phyloP scores from a whole-genome alignment of 2,888 invertebrate genomes.

The Trissolcus japonicus region DNA sequence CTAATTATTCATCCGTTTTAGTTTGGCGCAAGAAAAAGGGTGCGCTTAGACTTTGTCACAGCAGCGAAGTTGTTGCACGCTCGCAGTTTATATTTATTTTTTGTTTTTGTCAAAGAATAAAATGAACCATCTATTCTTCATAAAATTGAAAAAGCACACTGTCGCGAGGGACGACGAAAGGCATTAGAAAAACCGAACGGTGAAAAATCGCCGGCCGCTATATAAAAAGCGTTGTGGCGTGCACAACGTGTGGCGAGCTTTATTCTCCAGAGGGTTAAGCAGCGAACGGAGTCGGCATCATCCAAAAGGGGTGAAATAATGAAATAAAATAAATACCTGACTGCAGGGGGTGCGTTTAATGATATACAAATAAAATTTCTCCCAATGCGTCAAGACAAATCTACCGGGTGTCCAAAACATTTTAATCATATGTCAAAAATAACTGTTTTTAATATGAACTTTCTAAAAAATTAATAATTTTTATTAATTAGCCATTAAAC shows the following conservation, averaged over 20 bases:
- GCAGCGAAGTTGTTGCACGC: slow-evolving; percentile 45
- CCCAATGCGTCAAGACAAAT: slow-evolving; percentile 50
- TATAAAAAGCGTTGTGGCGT: slow-evolving; percentile 48
- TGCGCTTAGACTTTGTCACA: slow-evolving; percentile 41
- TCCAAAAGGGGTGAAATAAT: slow-evolving; percentile 57
- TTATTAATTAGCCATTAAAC: too few species aligned
- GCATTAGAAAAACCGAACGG: slow-evolving; percentile 57
- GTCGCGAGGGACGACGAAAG: slow-evolving; percentile 52
- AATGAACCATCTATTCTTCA: slow-evolving; percentile 56
- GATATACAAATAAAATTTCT: slow-evolving; percentile 74
- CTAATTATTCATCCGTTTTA: slow-evolving; percentile 49
- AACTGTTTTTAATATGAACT: too few species aligned
- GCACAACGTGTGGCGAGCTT: slow-evolving; percentile 43
- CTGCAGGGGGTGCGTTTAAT: slow-evolving; percentile 65
- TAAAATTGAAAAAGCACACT: slow-evolving; percentile 54
- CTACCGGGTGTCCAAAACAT: slow-evolving; percentile 49
- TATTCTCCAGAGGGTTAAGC: slow-evolving; percentile 53
- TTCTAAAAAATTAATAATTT: too few species aligned
- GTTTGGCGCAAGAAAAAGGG: slow-evolving; percentile 38
- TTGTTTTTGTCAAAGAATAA: slow-evolving; percentile 51
- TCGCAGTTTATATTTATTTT: slow-evolving; percentile 14
- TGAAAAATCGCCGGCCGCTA: slow-evolving; percentile 55
- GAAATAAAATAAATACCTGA: slow-evolving; percentile 59
- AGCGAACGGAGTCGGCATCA: slow-evolving; percentile 33
- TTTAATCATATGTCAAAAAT: too few species aligned